Conservation (phyloP, 2,888 invertebrate species). For the Tryphoninae sp. region DNA sequence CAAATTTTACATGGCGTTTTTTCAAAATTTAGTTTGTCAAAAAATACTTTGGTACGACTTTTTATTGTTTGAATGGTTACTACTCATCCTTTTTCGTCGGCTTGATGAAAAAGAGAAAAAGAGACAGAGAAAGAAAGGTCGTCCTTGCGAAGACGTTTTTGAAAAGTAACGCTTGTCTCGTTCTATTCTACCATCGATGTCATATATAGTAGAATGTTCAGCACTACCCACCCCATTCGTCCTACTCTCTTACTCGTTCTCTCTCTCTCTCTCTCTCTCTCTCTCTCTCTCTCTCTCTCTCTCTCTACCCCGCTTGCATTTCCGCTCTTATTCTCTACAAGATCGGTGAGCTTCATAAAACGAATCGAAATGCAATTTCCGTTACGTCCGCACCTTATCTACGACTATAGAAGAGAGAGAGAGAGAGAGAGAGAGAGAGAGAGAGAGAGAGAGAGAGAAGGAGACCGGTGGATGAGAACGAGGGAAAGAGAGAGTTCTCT, state of each 20-base stretch:
- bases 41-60: too few species aligned
- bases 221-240: neutral
- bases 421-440: conserved; percentile 23
- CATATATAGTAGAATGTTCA: neutral
- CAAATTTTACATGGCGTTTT: neutral
- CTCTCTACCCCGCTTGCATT: neutral
- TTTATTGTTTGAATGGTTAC: neutral
- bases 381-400: conserved; percentile 63
- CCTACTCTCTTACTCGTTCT: neutral
- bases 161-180: conserved; percentile 4
- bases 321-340: conserved; percentile 21
- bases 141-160: neutral
- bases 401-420: conserved; percentile 35
- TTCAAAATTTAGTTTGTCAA: neutral
- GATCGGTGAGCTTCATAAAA: conserved; percentile 68
- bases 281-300: neutral
- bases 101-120: neutral
- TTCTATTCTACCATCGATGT: conserved; percentile 5
- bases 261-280: neutral
- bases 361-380: conserved; percentile 78
- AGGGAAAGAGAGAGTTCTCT: conserved; percentile 17
- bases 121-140: neutral
- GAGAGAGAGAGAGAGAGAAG: conserved; percentile 19
- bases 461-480: neutral
- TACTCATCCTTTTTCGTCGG: neutral